Base-by-base conservation (phyloP, 2,797 vertebrate genomes). In the Pogoniulus pusillus region DNA sequence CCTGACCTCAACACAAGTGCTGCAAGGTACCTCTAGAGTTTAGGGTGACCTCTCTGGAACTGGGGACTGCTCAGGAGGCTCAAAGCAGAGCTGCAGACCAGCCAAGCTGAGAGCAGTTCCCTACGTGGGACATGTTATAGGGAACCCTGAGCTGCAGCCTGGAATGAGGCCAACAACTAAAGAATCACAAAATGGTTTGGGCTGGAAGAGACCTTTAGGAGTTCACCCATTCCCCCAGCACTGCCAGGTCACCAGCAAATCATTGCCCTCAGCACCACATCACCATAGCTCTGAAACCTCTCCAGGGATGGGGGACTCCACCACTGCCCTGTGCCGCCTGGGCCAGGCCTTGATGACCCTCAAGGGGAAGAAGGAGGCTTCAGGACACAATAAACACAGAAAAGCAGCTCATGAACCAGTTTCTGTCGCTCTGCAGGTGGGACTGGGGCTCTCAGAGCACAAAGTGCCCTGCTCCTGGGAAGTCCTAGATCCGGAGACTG, bases 61-160 rank as follows among this genome's bases (percentile, higher is more conserved):
- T 30, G 4, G 26, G 34, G 26, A 26, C 24, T 29, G n/a, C 71
- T 66, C 24, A 20, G 2, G 16, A 32, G 47, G n/a, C 57, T 43
- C 54, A 58, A 63, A 13, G 70, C 1, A 8, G 51, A 8, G 10
- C 32, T 7, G 3, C 7, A 4, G 45, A 1, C 16, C 57, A 43
- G 53, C 35, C 7, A 6, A 47, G 47, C 8, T 1, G 27, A 9
- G 30, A 51, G 69, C 43, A 26, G 57, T 55, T 29, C n/a, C 22
- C 19, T 57, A 17, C 19, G 39, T 41, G 15, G 22, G 45, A 20
- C 39, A 7, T 0, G 0, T 5, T 1, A 5, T 0, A 47, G 57
- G 59, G 76, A 64, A 22, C 12, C 10, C 41, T 1, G 39, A 27
- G 63, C 68, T 41, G 41, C 60, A 49, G 47, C 47, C 47, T 49